These are phyloP conservation scores for Ectemnius lituratus DNA, from an alignment of 2,888 invertebrate genomes.

Conservation along the genomic window DNA sequence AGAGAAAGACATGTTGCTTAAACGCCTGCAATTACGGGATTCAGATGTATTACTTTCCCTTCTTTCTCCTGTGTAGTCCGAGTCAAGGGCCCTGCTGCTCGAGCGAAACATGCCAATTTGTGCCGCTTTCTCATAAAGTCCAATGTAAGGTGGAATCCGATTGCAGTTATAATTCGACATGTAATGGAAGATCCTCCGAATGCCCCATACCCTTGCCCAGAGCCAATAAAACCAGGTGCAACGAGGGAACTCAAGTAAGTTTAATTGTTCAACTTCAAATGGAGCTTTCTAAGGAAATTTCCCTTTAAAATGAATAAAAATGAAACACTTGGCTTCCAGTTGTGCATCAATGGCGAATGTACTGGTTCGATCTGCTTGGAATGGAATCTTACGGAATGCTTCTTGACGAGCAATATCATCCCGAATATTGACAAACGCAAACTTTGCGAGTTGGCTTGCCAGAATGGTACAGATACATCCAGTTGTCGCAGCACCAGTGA, in stretches of 20 bases:
- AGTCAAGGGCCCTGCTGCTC: conserved; percentile 98
- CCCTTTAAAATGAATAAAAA: not conserved
- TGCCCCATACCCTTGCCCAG: conserved; percentile 92
- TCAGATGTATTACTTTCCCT: not conserved
- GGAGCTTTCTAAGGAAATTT: not conserved
- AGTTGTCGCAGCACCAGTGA: conserved; percentile 93
- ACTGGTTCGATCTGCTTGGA: conserved; percentile 96
- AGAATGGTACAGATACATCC: conserved; percentile 86
- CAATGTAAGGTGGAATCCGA: conserved; percentile 92
- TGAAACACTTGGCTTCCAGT: conserved; percentile 76
- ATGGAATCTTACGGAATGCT: conserved; percentile 97
- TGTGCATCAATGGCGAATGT: conserved; percentile 94
- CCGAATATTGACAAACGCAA: conserved; percentile 89
- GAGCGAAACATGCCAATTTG: conserved; percentile 87
- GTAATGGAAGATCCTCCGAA: conserved; percentile 90
- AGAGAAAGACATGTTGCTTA: too few species aligned
- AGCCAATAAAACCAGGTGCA: conserved; percentile 95
- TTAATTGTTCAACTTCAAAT: not conserved
- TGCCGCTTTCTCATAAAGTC: conserved; percentile 82
- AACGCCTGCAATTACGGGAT: not conserved
- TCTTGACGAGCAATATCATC: conserved; percentile 89
- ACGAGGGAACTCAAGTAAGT: conserved; percentile 88
- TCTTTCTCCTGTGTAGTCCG: conserved; percentile 82
- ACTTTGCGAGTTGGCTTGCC: conserved; percentile 98
- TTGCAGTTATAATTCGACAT: conserved; percentile 92